phyloP scores from a whole-genome alignment of 2,797 vertebrate species.

The Petrocephalus schoutedeni region DNA sequence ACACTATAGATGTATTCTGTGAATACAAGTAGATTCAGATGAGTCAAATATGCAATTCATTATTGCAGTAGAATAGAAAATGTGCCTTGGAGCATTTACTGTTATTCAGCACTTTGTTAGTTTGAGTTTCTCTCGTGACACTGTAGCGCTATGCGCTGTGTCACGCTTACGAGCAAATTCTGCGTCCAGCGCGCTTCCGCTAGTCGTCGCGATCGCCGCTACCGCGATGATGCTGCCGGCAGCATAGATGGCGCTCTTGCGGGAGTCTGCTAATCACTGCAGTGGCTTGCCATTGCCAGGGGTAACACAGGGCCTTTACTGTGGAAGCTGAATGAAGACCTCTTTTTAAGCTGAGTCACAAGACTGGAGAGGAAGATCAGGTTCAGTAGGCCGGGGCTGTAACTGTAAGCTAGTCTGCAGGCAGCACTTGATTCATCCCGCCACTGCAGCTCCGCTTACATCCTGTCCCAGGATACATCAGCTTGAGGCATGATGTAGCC shows the following conservation, averaged over 20 bases:
- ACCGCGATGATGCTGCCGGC: not conserved
- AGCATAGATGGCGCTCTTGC: not conserved
- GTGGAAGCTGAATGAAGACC: not conserved
- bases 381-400: not conserved
- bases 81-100: not conserved
- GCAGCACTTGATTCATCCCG: not conserved
- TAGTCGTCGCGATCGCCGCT: not conserved
- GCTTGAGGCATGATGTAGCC: not conserved
- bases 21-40: not conserved
- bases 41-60: not conserved
- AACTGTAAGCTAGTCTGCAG: not conserved
- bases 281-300: not conserved
- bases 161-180: not conserved
- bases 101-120: not conserved
- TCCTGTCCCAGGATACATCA: not conserved
- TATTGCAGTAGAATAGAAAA: not conserved
- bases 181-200: not conserved
- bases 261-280: not conserved
- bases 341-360: not conserved
- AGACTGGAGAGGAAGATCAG: not conserved
- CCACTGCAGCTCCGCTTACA: not conserved
- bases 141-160: not conserved
- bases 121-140: not conserved
- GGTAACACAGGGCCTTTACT: not conserved
- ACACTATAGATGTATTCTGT: not conserved